Percentiles rank a stretch among this genome's conserved stretches.
Evolutionary conservation across 2,888 invertebrate species (phyloP).

Genomic region (Cosmia trapezina): DNA sequence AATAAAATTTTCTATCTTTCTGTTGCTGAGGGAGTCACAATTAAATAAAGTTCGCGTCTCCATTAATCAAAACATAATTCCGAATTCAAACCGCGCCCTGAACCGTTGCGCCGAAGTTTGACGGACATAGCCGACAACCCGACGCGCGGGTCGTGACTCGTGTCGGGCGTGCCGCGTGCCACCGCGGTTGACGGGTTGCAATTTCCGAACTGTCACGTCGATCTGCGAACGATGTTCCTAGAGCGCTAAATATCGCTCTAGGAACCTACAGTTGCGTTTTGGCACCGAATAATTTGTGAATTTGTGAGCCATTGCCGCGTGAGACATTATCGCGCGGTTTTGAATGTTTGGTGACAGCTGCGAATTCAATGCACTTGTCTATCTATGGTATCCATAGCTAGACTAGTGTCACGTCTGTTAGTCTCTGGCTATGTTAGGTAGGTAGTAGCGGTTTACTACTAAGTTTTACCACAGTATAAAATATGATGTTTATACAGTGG

Average conservation of each 20-base stretch:
- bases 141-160: neutral
- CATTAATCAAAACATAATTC: constrained; percentile 51
- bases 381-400: neutral
- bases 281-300: constrained; percentile 38
- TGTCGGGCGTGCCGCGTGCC: constrained; percentile 25
- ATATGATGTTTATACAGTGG: too few relatives aligned
- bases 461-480: too few relatives aligned
- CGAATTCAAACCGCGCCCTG: constrained; percentile 43
- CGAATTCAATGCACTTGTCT: neutral
- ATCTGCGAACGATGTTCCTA: constrained; percentile 51
- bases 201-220: constrained; percentile 81
- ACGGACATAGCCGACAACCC: constrained; percentile 53
- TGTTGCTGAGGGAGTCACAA: neutral
- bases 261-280: constrained; percentile 48
- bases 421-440: too few relatives aligned
- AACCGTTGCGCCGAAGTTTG: constrained; percentile 42
- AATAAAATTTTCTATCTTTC: constrained; percentile 3
- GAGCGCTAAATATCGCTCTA: constrained; percentile 44
- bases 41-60: constrained; percentile 36
- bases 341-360: constrained; percentile 39
- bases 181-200: constrained; percentile 70
- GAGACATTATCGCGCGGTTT: constrained; percentile 20
- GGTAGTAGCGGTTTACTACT: too few relatives aligned
- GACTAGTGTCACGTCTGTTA: neutral
- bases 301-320: constrained; percentile 37